Percentiles rank a stretch among this genome's conserved stretches.
Evolutionary conservation across 2,797 vertebrate species (phyloP).

Genomic region (Furcifer pardalis): DNA sequence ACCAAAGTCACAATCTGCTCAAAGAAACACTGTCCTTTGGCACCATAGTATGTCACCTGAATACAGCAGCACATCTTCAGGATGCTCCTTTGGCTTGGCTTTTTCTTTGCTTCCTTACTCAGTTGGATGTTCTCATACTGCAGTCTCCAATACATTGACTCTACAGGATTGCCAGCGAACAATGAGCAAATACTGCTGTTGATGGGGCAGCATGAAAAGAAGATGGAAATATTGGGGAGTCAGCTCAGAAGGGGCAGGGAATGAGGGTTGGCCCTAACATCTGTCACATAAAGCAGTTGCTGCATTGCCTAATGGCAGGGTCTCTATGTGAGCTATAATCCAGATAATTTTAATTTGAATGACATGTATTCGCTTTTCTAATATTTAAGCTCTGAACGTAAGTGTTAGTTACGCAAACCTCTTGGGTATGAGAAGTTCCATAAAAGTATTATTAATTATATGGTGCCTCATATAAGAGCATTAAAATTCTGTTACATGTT

Average conservation of each 20-base stretch:
- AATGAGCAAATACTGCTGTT: neutral
- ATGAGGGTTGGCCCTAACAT: neutral
- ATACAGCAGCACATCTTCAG: neutral
- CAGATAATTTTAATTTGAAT: constrained; percentile 50
- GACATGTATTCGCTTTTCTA: constrained; percentile 50
- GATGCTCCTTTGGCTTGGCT: neutral
- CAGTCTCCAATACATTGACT: neutral
- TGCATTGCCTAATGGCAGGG: neutral
- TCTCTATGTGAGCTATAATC: neutral
- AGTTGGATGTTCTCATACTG: neutral
- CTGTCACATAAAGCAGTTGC: neutral
- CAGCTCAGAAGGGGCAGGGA: no score
- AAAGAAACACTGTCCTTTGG: neutral
- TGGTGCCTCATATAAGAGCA: constrained; percentile 26
- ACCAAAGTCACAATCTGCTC: neutral
- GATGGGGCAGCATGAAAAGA: neutral
- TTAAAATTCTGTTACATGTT: constrained; percentile 35
- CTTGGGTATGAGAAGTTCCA: neutral
- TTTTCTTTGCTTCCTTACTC: neutral
- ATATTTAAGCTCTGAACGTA: neutral
- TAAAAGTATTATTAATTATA: constrained; percentile 58
- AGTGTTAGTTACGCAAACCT: neutral
- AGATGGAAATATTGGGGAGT: no score
- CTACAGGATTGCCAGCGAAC: neutral
- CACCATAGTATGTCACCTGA: neutral